Conservation (phyloP, 2,888 invertebrate genomes). For the Achlya flavicornis region DNA sequence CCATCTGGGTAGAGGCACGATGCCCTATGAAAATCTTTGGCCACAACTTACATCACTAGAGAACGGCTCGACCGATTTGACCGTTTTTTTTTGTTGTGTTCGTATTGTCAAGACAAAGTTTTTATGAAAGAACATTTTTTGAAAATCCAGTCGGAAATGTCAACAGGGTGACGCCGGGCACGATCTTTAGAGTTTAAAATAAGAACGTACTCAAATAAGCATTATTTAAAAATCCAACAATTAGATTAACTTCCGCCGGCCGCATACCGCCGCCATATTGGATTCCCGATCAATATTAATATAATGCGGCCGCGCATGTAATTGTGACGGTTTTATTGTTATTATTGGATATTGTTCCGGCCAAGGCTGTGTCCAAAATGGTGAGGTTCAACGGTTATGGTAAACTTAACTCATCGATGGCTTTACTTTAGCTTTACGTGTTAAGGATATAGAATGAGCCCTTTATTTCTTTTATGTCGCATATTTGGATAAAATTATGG, state of each 20-base stretch:
- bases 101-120: no score
- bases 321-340: slow-evolving; percentile 62
- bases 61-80: no score
- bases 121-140: no score
- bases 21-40: no score
- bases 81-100: no score
- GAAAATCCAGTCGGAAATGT: no score
- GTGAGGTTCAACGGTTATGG: slow-evolving; percentile 62
- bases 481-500: slow-evolving; percentile 16
- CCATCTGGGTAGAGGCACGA: no score
- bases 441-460: slow-evolving; percentile 44
- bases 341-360: slow-evolving; percentile 79
- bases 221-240: slow-evolving; percentile 17
- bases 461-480: slow-evolving; percentile 21
- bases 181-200: background rate
- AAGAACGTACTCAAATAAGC: background rate
- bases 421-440: slow-evolving; percentile 37
- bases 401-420: slow-evolving; percentile 45
- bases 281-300: slow-evolving; percentile 44
- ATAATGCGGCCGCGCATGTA: slow-evolving; percentile 47
- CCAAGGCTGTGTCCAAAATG: slow-evolving; percentile 70
- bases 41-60: no score
- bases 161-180: no score
- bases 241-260: slow-evolving; percentile 43
- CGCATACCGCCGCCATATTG: slow-evolving; percentile 40